A percentile compares a stretch with the other conserved stretches of the same genome.
Conservation (phyloP, 53 echinoderm and acorn worm species). For the Temnopleurus reevesii region DNA sequence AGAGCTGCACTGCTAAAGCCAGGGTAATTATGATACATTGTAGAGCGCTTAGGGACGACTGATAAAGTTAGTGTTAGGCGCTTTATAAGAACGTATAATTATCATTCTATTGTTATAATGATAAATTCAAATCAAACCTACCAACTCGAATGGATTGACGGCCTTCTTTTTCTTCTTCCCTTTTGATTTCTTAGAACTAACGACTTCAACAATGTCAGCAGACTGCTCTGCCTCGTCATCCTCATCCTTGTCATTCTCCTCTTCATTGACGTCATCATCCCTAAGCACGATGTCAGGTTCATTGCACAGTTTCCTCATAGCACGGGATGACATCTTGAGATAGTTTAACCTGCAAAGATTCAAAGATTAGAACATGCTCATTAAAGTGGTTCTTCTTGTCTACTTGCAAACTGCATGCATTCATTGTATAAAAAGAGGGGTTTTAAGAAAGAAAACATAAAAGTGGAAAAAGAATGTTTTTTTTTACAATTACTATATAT, state of each 20-base stretch:
- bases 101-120: too few relatives aligned
- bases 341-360: not conserved
- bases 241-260: constrained; percentile 52
- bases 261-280: constrained; percentile 52
- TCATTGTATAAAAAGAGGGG: too few relatives aligned
- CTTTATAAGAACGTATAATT: too few relatives aligned
- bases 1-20: too few relatives aligned
- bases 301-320: constrained; percentile 44
- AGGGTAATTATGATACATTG: too few relatives aligned
- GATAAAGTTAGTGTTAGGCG: too few relatives aligned
- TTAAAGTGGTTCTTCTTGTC: not conserved
- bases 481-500: too few relatives aligned
- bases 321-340: constrained; percentile 50
- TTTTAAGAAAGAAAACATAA: not conserved
- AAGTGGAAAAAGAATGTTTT: not conserved
- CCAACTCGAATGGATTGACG: constrained; percentile 54
- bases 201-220: constrained; percentile 34
- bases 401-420: too few relatives aligned
- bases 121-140: too few relatives aligned
- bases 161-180: constrained; percentile 37
- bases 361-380: not conserved
- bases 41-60: too few relatives aligned
- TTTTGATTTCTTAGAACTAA: not conserved
- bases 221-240: constrained; percentile 19
- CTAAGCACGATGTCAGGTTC: constrained; percentile 54